Evolutionary conservation across 2,113 vertebrate genomes (phyloP).

Genomic region (Emberiza fucata): DNA sequence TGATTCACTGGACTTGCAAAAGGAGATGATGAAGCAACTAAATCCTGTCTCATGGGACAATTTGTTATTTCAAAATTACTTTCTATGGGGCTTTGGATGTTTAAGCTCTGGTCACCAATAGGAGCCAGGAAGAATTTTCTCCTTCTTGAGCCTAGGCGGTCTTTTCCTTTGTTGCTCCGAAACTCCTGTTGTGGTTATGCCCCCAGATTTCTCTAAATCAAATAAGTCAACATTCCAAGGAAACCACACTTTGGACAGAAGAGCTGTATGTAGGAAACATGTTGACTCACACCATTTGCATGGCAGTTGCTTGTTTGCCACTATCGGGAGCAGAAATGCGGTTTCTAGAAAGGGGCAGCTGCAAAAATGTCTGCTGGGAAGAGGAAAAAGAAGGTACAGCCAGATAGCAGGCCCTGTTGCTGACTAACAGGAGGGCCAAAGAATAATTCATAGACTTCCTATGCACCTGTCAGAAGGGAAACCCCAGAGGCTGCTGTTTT

Average conservation of each 20-base stretch:
- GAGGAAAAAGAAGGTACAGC: not conserved
- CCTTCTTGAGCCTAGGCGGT: not conserved
- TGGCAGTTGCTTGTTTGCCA: not conserved
- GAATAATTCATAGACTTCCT: not conserved
- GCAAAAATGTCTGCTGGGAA: not conserved
- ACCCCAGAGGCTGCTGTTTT: not conserved
- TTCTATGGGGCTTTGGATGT: not conserved
- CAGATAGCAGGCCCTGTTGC: not conserved
- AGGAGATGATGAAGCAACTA: not conserved
- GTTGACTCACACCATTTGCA: not conserved
- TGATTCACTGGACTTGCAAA: slow-evolving; percentile 21
- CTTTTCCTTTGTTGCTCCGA: not conserved
- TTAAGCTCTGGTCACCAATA: not conserved
- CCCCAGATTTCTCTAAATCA: not conserved
- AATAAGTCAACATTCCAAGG: not conserved
- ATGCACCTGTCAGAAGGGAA: not conserved
- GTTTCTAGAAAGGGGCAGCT: not conserved
- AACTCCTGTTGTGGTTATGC: not conserved
- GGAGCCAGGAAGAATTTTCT: not conserved
- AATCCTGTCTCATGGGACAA: not conserved
- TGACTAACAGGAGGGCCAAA: not conserved
- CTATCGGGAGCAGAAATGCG: not conserved
- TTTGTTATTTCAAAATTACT: slow-evolving; percentile 3
- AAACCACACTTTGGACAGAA: not conserved
- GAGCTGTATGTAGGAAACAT: not conserved